phyloP scores from a whole-genome alignment of 2,113 vertebrate genomes.

The Oophaga pumilio region DNA sequence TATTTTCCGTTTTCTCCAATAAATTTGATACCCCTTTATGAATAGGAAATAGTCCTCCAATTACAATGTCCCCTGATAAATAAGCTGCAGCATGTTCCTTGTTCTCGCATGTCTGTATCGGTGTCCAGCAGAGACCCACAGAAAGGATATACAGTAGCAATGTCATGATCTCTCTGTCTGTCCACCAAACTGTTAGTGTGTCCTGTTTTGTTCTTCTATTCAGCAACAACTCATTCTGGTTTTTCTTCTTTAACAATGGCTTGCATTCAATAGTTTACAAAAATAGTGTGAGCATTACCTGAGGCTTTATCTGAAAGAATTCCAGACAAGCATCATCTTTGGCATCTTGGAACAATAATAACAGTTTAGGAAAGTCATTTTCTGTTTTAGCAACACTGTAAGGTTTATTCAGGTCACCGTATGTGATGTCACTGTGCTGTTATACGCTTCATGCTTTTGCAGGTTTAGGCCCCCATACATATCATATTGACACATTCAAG shows the following conservation, averaged over 20 bases:
- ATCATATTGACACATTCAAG: too few relatives aligned
- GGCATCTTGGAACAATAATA: neutral
- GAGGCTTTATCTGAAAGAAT: neutral
- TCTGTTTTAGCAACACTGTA: too few relatives aligned
- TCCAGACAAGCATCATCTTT: neutral
- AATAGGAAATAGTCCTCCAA: conserved; percentile 66
- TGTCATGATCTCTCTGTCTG: neutral
- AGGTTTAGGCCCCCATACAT: too few relatives aligned
- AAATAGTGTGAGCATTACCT: neutral
- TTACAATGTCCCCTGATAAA: conserved; percentile 65
- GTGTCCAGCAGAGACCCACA: neutral
- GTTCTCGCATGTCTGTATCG: neutral
- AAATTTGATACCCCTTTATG: conserved; percentile 60
- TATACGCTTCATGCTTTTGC: too few relatives aligned
- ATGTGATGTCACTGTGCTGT: too few relatives aligned
- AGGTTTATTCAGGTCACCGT: too few relatives aligned
- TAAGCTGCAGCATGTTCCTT: neutral
- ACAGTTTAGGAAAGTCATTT: too few relatives aligned
- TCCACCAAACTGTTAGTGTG: neutral
- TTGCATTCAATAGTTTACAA: neutral
- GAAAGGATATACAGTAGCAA: neutral
- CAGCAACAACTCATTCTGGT: neutral
- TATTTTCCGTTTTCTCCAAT: neutral
- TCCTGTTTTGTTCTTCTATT: neutral
- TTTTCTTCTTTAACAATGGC: neutral